phyloP scores from a whole-genome alignment of 1,140 invertebrate species.

The Ostrea edulis region DNA sequence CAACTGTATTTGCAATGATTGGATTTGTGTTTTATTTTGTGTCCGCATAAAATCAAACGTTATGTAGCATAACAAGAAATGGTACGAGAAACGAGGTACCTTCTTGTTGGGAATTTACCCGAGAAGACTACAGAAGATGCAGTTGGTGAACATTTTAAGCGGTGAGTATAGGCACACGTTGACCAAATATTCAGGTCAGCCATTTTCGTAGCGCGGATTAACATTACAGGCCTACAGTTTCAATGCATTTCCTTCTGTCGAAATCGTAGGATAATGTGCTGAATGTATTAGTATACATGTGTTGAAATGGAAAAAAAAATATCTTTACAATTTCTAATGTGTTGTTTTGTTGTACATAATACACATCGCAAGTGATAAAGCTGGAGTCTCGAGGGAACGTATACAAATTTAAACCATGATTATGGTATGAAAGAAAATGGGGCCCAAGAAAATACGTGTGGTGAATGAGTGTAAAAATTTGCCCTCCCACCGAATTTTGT shows the following conservation, averaged over 20 bases:
- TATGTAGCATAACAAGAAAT: constrained; percentile 82
- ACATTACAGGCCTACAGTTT: neutral
- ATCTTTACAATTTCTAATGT: too few species aligned
- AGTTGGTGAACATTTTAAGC: constrained; percentile 97
- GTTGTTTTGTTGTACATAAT: too few species aligned
- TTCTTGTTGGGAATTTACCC: constrained; percentile 99
- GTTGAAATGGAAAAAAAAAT: too few species aligned
- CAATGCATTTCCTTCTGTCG: neutral
- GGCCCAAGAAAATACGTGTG: neutral
- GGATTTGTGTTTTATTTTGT: constrained; percentile 40
- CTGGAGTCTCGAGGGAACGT: constrained; percentile 11
- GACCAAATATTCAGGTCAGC: constrained; percentile 54
- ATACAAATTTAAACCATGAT: neutral
- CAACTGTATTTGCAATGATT: constrained; percentile 42
- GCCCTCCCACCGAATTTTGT: too few species aligned
- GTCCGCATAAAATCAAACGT: constrained; percentile 61
- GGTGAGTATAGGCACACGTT: constrained; percentile 84
- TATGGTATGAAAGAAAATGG: neutral
- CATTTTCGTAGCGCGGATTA: constrained; percentile 48
- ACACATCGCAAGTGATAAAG: neutral
- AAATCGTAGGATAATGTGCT: too few species aligned
- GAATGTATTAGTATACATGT: too few species aligned
- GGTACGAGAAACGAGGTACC: constrained; percentile 99
- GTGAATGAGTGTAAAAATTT: neutral
- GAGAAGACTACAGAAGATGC: constrained; percentile 97